A percentile compares a stretch with the other conserved stretches of the same genome.
Conservation (phyloP, 1,140 invertebrate genomes). For the Dinothrombium tinctorium region DNA sequence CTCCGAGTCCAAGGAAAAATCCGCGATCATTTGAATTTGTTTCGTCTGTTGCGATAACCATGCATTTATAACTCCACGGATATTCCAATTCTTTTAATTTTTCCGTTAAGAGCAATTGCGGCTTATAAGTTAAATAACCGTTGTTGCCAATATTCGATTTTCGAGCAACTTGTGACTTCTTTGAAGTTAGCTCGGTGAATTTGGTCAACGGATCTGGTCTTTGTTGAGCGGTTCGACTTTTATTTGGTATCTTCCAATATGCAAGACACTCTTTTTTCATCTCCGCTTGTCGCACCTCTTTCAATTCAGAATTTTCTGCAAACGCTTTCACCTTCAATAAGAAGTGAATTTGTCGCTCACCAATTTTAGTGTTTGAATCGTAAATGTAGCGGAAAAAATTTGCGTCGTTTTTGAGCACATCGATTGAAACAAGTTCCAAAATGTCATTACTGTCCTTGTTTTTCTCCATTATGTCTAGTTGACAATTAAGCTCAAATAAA, state of each 20-base stretch:
- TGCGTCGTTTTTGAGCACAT: conserved; percentile 36
- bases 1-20: conserved; percentile 20
- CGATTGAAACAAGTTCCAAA: conserved; percentile 38
- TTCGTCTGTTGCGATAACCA: conserved; percentile 28
- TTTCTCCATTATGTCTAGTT: conserved; percentile 21
- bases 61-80: conserved; percentile 41
- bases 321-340: conserved; percentile 56
- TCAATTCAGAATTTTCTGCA: conserved; percentile 39
- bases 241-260: conserved; percentile 41
- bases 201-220: conserved; percentile 26
- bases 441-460: conserved; percentile 23
- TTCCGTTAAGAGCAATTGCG: conserved; percentile 1
- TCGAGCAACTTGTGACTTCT: neutral
- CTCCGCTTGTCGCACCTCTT: conserved; percentile 42
- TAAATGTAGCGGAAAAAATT: conserved; percentile 51
- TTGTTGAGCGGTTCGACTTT: conserved; percentile 33
- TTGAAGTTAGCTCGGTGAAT: conserved; percentile 17
- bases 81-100: conserved; percentile 17
- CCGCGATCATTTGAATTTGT: conserved; percentile 23
- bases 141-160: conserved; percentile 14
- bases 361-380: conserved; percentile 56
- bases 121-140: conserved; percentile 6
- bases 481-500: conserved; percentile 38
- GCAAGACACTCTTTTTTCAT: conserved; percentile 43
- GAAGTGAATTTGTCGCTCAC: conserved; percentile 42